Base-by-base conservation (phyloP, 1,140 invertebrate species). In the Lethocerus indicus region DNA sequence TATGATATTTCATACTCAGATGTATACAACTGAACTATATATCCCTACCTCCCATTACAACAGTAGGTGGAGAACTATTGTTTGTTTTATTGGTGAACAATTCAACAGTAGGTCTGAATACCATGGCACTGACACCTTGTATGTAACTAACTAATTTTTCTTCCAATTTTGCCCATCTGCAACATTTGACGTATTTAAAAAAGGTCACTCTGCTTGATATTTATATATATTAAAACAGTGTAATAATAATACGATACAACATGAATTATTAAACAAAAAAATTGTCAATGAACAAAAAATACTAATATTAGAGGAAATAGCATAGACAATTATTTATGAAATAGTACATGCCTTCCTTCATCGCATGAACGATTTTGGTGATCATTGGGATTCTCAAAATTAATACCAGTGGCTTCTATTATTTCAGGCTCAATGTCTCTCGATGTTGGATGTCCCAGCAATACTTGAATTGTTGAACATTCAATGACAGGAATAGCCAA, bases 31-130 rank as follows among this genome's bases (percentile, higher is more conserved):
- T 4, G 13, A 39, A 39, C 1, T 1, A 5, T 39, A n/a, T n/a
- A n/a, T n/a, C n/a, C n/a, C n/a, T 62, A 78, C 75, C 76, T 60
- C 78, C 77, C 57, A 84, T 71, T 52, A 86, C 76, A 23, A 76
- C 78, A 37, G 79, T 66, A 9, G 85, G 79, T 57, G 72, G 73
- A 16, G 63, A 64, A 46, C 71, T 76, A 59, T 81, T 81, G 52
- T 81, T 74, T 46, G 77, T 80, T 23, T 68, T 72, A 49, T 65
- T 62, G 3, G 67, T 68, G 56, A 81, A 85, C 16, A 88, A 65
- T 49, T 79, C 77, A 14, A 81, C 62, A 1, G 79, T 75, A 1
- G 86, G 83, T 58, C 81, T 82, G 62, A 87, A 87, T 45, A 83
- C 73, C 67, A 86, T 74, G 3, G 83, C 78, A 16, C 75, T 64